Evolutionary conservation across 2,888 invertebrate species (phyloP).

Genomic region (Drosophila koepferae): DNA sequence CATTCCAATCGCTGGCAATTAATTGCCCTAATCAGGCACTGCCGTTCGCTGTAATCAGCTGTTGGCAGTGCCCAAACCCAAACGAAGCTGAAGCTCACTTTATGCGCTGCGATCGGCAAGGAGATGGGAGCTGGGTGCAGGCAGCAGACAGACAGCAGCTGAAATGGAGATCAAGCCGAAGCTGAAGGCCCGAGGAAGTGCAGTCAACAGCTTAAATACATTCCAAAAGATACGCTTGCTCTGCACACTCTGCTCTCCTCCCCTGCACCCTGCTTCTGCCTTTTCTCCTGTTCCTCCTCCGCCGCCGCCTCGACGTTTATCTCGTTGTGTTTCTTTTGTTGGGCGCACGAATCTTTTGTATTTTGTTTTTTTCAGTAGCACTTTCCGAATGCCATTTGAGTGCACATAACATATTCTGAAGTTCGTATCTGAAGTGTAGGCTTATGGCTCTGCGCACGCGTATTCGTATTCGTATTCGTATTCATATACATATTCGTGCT

Average conservation of each 20-base stretch:
- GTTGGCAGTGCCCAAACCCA: conserved; percentile 55
- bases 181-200: conserved; percentile 8
- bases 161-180: conserved; percentile 1
- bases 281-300: neutral
- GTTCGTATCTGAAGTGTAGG: conserved; percentile 37
- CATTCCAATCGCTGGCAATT: conserved; percentile 70
- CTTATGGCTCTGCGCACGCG: conserved; percentile 71
- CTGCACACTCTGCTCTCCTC: neutral
- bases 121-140: neutral
- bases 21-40: conserved; percentile 78
- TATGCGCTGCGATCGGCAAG: conserved; percentile 47
- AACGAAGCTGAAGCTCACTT: conserved; percentile 46
- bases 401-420: conserved; percentile 79
- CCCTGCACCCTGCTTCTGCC: neutral
- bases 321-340: conserved; percentile 62
- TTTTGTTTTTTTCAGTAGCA: conserved; percentile 84
- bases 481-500: conserved; percentile 44
- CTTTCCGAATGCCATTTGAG: conserved; percentile 82
- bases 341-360: conserved; percentile 73
- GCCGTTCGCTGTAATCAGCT: conserved; percentile 73
- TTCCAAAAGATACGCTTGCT: conserved; percentile 37
- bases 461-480: conserved; percentile 48
- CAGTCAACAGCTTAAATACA: conserved; percentile 54
- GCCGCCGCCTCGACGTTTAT: conserved; percentile 28
- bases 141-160: conserved; percentile 9